Evolutionary conservation across 2,113 vertebrate genomes (phyloP), one percentile per base, ranked within the genome.

Genomic region (Hippoglossus stenolepis): DNA sequence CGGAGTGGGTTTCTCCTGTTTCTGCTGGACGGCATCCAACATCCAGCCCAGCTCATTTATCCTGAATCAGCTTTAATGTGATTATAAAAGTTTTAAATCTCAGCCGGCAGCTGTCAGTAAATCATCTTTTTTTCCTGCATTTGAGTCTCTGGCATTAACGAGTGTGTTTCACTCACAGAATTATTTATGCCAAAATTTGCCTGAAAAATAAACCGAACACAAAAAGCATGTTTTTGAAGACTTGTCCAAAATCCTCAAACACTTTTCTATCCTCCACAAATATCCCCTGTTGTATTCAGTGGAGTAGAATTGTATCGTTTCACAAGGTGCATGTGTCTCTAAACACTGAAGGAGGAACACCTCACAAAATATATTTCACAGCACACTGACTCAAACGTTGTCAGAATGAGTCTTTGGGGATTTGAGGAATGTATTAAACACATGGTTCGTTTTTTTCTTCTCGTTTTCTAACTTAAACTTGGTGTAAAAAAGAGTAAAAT

Each of bases 191-290:
- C 81, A 87, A 38, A 4, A 69, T 45, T 56, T 59, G 3, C 0
- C 0, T 31, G 49, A 5, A 73, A 73, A 70, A 82, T 35, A 65
- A 79, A 49, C 69, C 61, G 10, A 62, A 79, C 7, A 49, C 15
- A 67, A 63, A 70, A 73, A 69, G 31, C 24, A 7, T n/a, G 47
- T 66, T 64, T 79, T 73, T 75, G 72, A 84, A 82, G 43, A 31
- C 18, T 4, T 13, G 14, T 75, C 62, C 78, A 73, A 78, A 77
- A 71, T 3, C 66, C 57, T 75, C 76, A 84, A 79, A 84, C 47
- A 57, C 24, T 24, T 49, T 58, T 47, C 56, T 23, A 0, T 21
- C 11, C 9, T 28, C 28, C 20, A n/a, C 17, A 72, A 47, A 63
- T 7, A 62, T 26, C 65, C 74, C 74, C 0, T 28, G 7, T n/a